phyloP scores from a whole-genome alignment of 2,888 invertebrate species.

The Ormyrus thymus region DNA sequence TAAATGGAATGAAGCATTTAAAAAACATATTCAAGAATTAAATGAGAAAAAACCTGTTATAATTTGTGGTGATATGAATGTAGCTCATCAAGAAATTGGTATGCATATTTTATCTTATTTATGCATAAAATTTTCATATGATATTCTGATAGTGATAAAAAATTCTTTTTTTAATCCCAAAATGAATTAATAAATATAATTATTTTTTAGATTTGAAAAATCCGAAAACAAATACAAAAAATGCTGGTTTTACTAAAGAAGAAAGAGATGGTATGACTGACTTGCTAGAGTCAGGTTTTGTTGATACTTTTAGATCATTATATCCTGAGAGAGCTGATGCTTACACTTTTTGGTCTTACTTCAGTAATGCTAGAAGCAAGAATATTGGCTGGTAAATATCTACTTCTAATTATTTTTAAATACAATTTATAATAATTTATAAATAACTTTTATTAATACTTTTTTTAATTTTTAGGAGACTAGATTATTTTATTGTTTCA shows the following conservation, averaged over 20 bases:
- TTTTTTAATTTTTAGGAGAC: constrained; percentile 80
- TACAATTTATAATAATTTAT: constrained; percentile 8
- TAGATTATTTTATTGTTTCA: constrained; percentile 96
- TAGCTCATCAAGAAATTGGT: constrained; percentile 96
- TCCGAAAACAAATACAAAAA: constrained; percentile 93
- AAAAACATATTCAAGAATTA: constrained; percentile 84
- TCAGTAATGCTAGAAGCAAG: constrained; percentile 89
- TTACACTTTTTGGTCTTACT: constrained; percentile 98
- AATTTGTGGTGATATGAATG: constrained; percentile 97
- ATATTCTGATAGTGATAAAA: background rate
- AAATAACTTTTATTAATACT: constrained; percentile 5
- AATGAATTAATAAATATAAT: background rate
- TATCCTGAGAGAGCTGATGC: constrained; percentile 89
- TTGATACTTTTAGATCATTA: constrained; percentile 91
- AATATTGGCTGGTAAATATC: constrained; percentile 92
- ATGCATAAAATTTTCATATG: background rate
- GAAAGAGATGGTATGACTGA: constrained; percentile 94
- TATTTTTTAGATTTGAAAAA: constrained; percentile 87
- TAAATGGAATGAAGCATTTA: constrained; percentile 92
- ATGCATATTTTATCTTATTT: constrained; percentile 24
- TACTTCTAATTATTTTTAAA: constrained; percentile 64
- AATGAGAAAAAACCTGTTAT: constrained; percentile 95
- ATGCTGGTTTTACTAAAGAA: constrained; percentile 96
- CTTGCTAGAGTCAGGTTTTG: constrained; percentile 86
- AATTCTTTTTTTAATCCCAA: constrained; percentile 19